phyloP scores from a whole-genome alignment of 2,113 vertebrate genomes.

The Grammomys surdaster region DNA sequence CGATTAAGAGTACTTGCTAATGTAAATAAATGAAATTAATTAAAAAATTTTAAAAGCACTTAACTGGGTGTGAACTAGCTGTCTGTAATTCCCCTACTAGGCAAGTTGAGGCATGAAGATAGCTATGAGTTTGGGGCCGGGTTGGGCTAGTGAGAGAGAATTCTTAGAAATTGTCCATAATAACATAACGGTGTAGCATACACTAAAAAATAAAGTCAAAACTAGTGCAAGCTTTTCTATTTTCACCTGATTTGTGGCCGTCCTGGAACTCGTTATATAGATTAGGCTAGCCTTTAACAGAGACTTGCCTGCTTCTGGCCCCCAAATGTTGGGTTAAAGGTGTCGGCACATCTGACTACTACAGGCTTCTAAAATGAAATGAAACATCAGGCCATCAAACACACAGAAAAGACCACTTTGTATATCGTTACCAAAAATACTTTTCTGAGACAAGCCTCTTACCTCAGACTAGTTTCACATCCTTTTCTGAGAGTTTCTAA shows the following conservation, averaged over 20 bases:
- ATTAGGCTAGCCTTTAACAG: not conserved
- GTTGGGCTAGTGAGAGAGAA: not conserved
- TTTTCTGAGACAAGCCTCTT: conserved; percentile 29
- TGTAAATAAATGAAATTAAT: no score
- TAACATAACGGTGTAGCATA: not conserved
- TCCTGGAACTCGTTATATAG: not conserved
- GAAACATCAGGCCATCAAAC: not conserved
- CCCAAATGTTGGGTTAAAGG: not conserved
- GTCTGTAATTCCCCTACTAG: not conserved
- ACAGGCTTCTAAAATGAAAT: not conserved
- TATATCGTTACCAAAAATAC: not conserved
- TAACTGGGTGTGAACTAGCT: not conserved
- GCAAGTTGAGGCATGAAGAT: not conserved
- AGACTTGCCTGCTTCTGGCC: not conserved
- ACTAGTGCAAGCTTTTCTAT: not conserved
- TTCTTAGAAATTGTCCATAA: not conserved
- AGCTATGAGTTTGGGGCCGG: not conserved
- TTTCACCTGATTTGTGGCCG: not conserved
- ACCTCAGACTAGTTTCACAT: conserved; percentile 20
- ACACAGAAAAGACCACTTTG: not conserved
- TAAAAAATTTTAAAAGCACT: no score
- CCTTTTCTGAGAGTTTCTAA: conserved; percentile 40
- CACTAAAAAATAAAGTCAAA: conserved; percentile 33
- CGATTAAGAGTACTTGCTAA: not conserved
- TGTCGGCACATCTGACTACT: not conserved